Conservation (phyloP, 2,888 invertebrate species). For the Tenthredo notha region DNA sequence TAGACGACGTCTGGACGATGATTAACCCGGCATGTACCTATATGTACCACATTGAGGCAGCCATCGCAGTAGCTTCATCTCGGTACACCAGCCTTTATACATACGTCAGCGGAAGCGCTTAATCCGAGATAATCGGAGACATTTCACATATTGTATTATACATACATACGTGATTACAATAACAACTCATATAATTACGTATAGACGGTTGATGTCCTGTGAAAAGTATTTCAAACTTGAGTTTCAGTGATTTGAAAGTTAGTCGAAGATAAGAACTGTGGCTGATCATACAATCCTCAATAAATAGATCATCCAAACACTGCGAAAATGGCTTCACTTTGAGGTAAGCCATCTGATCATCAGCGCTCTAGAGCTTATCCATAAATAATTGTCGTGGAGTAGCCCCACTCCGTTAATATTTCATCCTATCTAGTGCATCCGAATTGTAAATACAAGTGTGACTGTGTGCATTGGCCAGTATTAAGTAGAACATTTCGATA, state of each 20-base stretch:
- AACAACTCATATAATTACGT: neutral
- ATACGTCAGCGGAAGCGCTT: slow-evolving; percentile 36
- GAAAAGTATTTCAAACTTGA: neutral
- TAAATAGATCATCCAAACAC: neutral
- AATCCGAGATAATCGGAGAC: slow-evolving; percentile 33
- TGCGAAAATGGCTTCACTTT: neutral
- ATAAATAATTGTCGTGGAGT: neutral
- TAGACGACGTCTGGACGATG: slow-evolving; percentile 24
- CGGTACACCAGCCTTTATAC: neutral
- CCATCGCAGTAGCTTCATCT: neutral
- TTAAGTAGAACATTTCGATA: neutral
- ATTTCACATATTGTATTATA: neutral
- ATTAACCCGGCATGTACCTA: neutral
- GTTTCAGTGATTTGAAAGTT: neutral
- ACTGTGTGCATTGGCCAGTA: neutral
- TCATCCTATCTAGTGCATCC: neutral
- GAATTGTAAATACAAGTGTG: neutral
- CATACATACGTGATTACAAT: neutral
- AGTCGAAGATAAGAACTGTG: neutral
- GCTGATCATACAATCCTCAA: neutral
- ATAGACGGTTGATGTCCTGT: neutral
- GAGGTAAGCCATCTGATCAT: neutral
- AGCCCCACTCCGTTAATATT: neutral
- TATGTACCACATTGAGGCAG: neutral
- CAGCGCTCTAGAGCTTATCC: neutral